phyloP scores from a whole-genome alignment of 2,797 vertebrate species.

The Pygocentrus nattereri region DNA sequence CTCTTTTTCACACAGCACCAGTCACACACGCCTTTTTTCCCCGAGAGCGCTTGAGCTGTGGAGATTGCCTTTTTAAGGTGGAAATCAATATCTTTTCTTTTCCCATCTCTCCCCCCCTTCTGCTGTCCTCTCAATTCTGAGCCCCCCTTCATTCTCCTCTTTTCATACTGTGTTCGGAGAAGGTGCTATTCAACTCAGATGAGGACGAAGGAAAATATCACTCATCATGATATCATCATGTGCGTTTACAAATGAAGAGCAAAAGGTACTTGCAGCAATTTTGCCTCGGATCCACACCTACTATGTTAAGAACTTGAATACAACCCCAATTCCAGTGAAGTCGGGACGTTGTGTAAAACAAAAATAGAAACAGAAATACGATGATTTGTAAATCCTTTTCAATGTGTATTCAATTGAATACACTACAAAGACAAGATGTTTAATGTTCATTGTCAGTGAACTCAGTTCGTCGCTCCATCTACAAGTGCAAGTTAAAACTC shows the following conservation, averaged over 20 bases:
- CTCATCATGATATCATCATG: conserved; percentile 6
- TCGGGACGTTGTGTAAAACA: too few species aligned
- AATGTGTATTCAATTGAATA: too few species aligned
- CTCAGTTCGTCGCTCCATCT: too few species aligned
- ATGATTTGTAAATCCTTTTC: too few species aligned
- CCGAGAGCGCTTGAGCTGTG: conserved; percentile 63
- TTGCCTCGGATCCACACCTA: neutral
- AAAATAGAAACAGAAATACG: too few species aligned
- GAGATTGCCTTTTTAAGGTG: conserved; percentile 76
- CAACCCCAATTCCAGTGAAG: too few species aligned
- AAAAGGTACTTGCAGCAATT: conserved; percentile 15
- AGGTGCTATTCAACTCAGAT: conserved; percentile 4
- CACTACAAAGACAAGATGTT: too few species aligned
- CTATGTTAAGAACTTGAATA: neutral
- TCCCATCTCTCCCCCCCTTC: conserved; percentile 68
- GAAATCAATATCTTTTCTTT: conserved; percentile 77
- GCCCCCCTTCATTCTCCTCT: conserved; percentile 10
- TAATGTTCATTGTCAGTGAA: too few species aligned
- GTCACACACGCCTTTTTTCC: conserved; percentile 45
- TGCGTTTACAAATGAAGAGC: neutral
- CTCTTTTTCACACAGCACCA: conserved; percentile 40
- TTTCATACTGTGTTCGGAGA: neutral
- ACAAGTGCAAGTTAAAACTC: too few species aligned
- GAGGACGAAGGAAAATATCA: neutral
- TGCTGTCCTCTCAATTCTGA: conserved; percentile 68